Percentiles rank a stretch among this genome's conserved stretches.
Conservation (phyloP, 2,797 vertebrate genomes). For the Macroramphosus scolopax region DNA sequence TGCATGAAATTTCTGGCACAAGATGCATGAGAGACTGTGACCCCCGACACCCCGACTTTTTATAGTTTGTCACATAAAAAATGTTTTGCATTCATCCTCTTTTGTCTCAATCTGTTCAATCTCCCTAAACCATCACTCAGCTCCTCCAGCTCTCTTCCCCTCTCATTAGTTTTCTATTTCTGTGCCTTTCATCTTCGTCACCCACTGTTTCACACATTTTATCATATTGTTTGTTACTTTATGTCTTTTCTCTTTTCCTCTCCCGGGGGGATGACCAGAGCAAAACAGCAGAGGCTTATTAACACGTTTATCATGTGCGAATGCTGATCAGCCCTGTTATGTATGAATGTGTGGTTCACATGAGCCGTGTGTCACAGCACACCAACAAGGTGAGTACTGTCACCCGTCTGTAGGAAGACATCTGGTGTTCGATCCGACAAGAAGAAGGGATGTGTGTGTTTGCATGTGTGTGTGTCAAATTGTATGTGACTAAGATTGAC, state of each 20-base stretch:
- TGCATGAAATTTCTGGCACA: constrained; percentile 29
- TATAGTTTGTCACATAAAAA: constrained; percentile 37
- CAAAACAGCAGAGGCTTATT: constrained; percentile 39
- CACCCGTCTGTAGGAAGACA: too few relatives aligned
- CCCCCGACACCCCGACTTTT: constrained; percentile 35
- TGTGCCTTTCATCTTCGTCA: too few relatives aligned
- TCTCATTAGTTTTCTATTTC: constrained; percentile 29
- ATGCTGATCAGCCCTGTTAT: too few relatives aligned
- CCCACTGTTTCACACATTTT: constrained; percentile 25
- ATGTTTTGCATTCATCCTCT: constrained; percentile 15
- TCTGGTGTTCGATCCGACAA: too few relatives aligned
- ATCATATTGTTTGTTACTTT: constrained; percentile 14
- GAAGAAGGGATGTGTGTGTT: too few relatives aligned
- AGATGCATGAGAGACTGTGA: constrained; percentile 26
- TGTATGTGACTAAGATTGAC: too few relatives aligned
- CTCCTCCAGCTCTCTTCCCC: constrained; percentile 14
- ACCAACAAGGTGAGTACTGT: constrained; percentile 46
- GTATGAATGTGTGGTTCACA: too few relatives aligned
- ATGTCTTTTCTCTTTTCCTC: constrained; percentile 7
- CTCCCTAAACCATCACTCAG: constrained; percentile 13
- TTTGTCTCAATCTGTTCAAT: constrained; percentile 32
- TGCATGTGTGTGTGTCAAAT: too few relatives aligned
- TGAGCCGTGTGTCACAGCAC: constrained; percentile 41
- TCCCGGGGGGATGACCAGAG: too few relatives aligned
- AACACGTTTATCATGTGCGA: constrained; percentile 41